A percentile compares a stretch with the other conserved stretches of the same genome.
These are phyloP conservation scores for Bombus confusus DNA, from an alignment of 1,140 invertebrate genomes.

Conservation along the genomic window DNA sequence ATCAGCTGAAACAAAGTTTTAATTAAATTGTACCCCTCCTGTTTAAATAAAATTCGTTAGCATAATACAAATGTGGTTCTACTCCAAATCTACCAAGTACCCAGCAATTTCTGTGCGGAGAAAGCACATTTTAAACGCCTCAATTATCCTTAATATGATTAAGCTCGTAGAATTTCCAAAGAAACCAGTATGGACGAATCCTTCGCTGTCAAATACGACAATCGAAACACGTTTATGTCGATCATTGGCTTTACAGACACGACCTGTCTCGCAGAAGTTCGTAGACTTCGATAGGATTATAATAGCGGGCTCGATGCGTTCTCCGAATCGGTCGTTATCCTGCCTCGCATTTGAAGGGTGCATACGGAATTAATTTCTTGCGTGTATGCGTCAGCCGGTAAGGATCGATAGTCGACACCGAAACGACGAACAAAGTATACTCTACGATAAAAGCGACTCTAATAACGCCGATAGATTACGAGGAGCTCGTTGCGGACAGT, in stretches of 20 bases:
- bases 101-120: too few relatives aligned
- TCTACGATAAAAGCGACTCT: constrained; percentile 35
- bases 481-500: constrained; percentile 20
- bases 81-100: too few relatives aligned
- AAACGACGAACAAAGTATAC: constrained; percentile 50
- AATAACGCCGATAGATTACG: constrained; percentile 57
- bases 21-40: too few relatives aligned
- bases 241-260: not conserved
- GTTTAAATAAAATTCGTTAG: too few relatives aligned
- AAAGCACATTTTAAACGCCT: too few relatives aligned
- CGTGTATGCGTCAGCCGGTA: constrained; percentile 36
- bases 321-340: constrained; percentile 62
- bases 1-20: too few relatives aligned
- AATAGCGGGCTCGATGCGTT: constrained; percentile 38
- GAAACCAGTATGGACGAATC: not conserved
- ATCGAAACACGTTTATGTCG: not conserved
- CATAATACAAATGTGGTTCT: too few relatives aligned
- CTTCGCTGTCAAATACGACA: too few relatives aligned
- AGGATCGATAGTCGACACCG: constrained; percentile 52
- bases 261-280: not conserved
- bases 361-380: constrained; percentile 69
- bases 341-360: constrained; percentile 56
- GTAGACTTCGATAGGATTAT: constrained; percentile 18
- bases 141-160: too few relatives aligned
- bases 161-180: not conserved